Evolutionary conservation across 2,888 invertebrate genomes (phyloP).

Genomic region (Nomada hirtipes): DNA sequence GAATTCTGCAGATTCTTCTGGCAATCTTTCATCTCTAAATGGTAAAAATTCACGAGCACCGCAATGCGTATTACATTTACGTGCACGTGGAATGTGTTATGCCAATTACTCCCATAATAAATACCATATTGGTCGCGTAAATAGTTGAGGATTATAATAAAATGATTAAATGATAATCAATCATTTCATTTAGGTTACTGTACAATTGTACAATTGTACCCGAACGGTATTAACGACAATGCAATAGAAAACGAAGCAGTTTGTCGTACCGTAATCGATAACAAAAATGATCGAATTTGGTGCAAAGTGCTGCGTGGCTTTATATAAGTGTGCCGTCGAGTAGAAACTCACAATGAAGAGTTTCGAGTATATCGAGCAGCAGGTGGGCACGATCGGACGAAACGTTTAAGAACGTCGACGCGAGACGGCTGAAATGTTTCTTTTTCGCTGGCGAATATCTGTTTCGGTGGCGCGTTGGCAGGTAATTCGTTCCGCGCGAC

Average conservation of each 20-base stretch:
- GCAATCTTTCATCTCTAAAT: too few relatives aligned
- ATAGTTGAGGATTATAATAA: too few relatives aligned
- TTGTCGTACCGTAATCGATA: too few relatives aligned
- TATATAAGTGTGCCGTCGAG: neutral
- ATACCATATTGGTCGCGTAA: too few relatives aligned
- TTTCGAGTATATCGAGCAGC: slow-evolving; percentile 41
- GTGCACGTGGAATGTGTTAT: too few relatives aligned
- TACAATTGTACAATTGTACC: too few relatives aligned
- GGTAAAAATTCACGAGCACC: neutral
- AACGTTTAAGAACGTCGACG: slow-evolving; percentile 40
- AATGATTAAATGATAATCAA: too few relatives aligned
- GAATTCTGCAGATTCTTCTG: neutral
- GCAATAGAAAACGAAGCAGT: too few relatives aligned
- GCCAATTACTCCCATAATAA: too few relatives aligned
- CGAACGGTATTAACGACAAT: too few relatives aligned
- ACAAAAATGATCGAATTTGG: neutral
- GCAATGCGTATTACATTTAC: too few relatives aligned
- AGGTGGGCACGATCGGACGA: slow-evolving; percentile 34
- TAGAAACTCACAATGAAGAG: slow-evolving; percentile 9
- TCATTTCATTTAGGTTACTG: too few relatives aligned
- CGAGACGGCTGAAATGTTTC: slow-evolving; percentile 46
- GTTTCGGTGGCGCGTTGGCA: slow-evolving; percentile 72
- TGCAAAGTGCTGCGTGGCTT: neutral
- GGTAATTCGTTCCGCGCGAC: slow-evolving; percentile 74
- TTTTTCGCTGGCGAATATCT: slow-evolving; percentile 59